Base-by-base conservation (phyloP, 2,888 invertebrate genomes). In the Brachynemurus nebulosus region DNA sequence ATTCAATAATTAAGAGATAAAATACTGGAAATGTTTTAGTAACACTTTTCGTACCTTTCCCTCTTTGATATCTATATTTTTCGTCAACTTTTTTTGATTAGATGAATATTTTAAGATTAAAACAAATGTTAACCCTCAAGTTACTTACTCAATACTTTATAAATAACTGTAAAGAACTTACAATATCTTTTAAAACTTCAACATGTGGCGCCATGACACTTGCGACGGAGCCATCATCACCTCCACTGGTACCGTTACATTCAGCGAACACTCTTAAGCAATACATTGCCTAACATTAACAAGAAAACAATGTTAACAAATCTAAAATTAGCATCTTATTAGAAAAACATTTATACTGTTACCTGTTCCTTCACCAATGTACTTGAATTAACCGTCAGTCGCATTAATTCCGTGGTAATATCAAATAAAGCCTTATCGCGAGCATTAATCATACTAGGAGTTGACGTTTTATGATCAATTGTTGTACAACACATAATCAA, bases 151-250 rank as follows among this genome's bases (percentile, higher is more conserved):
- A n/a, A n/a, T n/a, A n/a, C n/a, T n/a, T n/a, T n/a, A n/a, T n/a
- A n/a, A n/a, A n/a, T n/a, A n/a, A n/a, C n/a, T n/a, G n/a, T n/a
- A n/a, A n/a, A n/a, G n/a, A n/a, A 30, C 36, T 17, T 36, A 96
- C 86, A 68, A 95, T 92, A 56, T 96, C 95, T 0, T 83, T 86
- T 19, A 97, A 63, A 1, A 92, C 85, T 47, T 93, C 91, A 54
- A 88, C 81, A 59, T 95, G 93, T 0, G 93, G 93, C 57, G 88
- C 86, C 86, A 96, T 93, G 2, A 97, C 85, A 52, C 86, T 86
- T 0, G 91, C 91, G 0, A 96, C 83, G 0, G 85, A 79, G 59
- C 82, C 85, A 45, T 76, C 20, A 12, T 42, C 42, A 6, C 17
- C 34, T 12, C 20, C 33, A 16, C 27, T 27, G 4, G 16, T 19